These are phyloP conservation scores for Ruditapes philippinarum DNA, from an alignment of 1,140 invertebrate species.

Conservation along the genomic window DNA sequence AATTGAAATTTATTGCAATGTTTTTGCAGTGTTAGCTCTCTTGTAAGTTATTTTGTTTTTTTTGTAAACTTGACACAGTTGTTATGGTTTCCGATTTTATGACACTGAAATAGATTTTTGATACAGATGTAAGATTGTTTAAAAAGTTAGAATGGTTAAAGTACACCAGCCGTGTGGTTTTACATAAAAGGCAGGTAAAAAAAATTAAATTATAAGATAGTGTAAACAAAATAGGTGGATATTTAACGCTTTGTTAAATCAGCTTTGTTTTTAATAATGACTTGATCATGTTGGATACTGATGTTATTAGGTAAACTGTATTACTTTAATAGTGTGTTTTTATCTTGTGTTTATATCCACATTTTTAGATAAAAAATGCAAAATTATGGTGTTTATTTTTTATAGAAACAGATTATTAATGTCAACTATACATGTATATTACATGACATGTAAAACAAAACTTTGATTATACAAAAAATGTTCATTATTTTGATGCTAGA, in stretches of 20 bases:
- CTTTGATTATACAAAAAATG: too few species aligned
- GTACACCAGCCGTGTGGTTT: background rate
- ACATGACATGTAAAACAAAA: too few species aligned
- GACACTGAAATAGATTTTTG: background rate
- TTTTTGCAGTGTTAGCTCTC: too few species aligned
- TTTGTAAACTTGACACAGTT: background rate
- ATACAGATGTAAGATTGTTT: background rate
- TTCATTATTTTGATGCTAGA: too few species aligned
- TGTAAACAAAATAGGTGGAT: background rate
- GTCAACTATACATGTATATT: too few species aligned
- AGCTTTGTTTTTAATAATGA: background rate
- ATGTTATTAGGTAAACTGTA: too few species aligned
- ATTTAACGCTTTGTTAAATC: background rate
- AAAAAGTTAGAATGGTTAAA: background rate
- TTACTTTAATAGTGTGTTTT: too few species aligned
- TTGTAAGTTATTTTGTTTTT: background rate
- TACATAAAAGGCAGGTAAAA: background rate
- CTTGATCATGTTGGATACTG: background rate
- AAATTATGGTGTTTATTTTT: too few species aligned
- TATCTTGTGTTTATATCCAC: too few species aligned
- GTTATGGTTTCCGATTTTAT: background rate
- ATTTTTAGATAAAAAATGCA: too few species aligned
- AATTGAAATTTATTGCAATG: too few species aligned
- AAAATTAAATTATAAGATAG: slow-evolving; percentile 5
- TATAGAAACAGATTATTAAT: too few species aligned